Conservation (phyloP, 1,140 invertebrate genomes). For the Sitodiplosis mosellana region DNA sequence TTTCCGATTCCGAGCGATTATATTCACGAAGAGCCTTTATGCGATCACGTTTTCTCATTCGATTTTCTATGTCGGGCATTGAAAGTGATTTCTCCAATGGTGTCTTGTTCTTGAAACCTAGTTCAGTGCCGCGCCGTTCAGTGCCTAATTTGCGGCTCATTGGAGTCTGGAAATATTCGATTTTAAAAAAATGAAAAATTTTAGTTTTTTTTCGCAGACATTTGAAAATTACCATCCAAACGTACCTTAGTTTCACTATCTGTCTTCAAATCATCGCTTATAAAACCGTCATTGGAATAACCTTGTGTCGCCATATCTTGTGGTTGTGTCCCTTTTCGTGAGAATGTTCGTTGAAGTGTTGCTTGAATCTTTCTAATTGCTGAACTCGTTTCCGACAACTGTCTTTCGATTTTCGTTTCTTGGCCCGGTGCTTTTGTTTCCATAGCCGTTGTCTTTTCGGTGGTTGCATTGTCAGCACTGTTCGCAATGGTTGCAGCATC, state of each 20-base stretch:
- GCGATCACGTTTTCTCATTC: slow-evolving; percentile 45
- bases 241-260: neutral
- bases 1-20: slow-evolving; percentile 58
- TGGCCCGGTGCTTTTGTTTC: neutral
- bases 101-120: slow-evolving; percentile 29
- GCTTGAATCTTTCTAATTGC: slow-evolving; percentile 29
- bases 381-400: slow-evolving; percentile 14
- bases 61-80: slow-evolving; percentile 63
- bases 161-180: neutral
- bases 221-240: neutral
- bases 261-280: slow-evolving; percentile 24
- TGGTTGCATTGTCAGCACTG: slow-evolving; percentile 13
- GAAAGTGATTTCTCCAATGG: slow-evolving; percentile 60
- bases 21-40: slow-evolving; percentile 50
- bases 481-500: neutral
- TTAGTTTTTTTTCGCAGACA: neutral
- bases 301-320: too few relatives aligned
- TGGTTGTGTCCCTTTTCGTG: slow-evolving; percentile 28
- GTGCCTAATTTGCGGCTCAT: slow-evolving; percentile 6
- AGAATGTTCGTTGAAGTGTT: slow-evolving; percentile 31
- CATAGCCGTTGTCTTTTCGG: slow-evolving; percentile 8
- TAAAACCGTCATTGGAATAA: slow-evolving; percentile 33
- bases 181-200: neutral
- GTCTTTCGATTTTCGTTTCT: neutral
- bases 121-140: slow-evolving; percentile 26